phyloP scores from a whole-genome alignment of 2,888 invertebrate species.

The Mamestra brassicae region DNA sequence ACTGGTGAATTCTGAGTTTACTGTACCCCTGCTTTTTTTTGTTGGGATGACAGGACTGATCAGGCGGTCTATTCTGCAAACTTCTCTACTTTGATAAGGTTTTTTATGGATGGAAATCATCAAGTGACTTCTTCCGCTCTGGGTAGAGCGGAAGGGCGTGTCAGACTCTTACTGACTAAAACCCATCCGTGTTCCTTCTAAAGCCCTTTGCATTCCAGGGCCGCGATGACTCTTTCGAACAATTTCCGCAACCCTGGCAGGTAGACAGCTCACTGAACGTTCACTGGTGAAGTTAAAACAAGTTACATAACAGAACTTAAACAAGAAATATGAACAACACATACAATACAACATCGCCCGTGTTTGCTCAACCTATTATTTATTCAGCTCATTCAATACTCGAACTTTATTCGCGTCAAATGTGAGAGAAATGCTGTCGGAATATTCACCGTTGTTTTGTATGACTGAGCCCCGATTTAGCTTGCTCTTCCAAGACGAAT shows the following conservation, averaged over 20 bases:
- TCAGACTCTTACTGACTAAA: no score
- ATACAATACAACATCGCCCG: constrained; percentile 16
- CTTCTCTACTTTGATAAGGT: no score
- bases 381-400: constrained; percentile 57
- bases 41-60: neutral
- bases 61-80: no score
- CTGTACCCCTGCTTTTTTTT: neutral
- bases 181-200: no score
- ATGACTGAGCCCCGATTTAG: constrained; percentile 21
- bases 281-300: neutral
- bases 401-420: constrained; percentile 52
- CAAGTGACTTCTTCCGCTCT: no score
- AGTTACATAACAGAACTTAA: neutral
- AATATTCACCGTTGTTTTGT: constrained; percentile 45
- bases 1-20: neutral
- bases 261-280: no score
- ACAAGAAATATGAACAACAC: constrained; percentile 32
- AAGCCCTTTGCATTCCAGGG: no score
- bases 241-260: no score
- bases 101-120: no score
- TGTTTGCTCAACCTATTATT: constrained; percentile 53
- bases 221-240: no score
- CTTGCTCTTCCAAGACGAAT: constrained; percentile 40
- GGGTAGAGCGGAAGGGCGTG: no score
- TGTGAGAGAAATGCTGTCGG: constrained; percentile 40